Percentiles rank a stretch among this genome's conserved stretches.
phyloP scores from a whole-genome alignment of 2,113 vertebrate species.

The Leptocoma aspasia region DNA sequence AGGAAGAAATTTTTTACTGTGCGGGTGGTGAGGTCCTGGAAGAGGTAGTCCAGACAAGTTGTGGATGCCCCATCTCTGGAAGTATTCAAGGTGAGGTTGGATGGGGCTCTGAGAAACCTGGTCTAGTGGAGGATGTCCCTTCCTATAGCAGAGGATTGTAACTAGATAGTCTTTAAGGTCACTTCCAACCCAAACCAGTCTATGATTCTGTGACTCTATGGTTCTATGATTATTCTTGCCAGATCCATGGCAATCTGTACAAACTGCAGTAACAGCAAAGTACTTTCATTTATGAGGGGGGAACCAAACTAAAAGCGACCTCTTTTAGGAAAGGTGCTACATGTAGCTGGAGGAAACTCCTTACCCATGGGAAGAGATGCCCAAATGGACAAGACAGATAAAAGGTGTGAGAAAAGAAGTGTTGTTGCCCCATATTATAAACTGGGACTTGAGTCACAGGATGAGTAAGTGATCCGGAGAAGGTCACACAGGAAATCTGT shows the following conservation, averaged over 20 bases:
- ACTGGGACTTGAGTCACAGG: slow-evolving; percentile 27
- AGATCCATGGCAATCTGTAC: neutral
- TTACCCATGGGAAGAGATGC: neutral
- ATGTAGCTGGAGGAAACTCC: neutral
- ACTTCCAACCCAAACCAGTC: neutral
- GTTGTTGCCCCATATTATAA: neutral
- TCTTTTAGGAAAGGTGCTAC: neutral
- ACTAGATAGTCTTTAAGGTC: neutral
- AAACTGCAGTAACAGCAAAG: neutral
- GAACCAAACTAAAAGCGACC: neutral
- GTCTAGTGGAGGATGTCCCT: neutral
- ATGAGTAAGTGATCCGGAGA: slow-evolving; percentile 29
- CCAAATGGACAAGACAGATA: neutral
- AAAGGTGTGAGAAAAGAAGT: slow-evolving; percentile 30
- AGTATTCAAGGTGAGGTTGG: neutral
- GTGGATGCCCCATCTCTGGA: neutral
- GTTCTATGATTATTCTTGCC: neutral
- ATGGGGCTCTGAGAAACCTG: neutral
- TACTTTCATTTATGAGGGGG: neutral
- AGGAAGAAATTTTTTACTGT: neutral
- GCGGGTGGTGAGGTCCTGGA: neutral
- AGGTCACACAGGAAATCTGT: slow-evolving; percentile 60
- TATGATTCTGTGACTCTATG: neutral
- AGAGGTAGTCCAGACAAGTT: neutral
- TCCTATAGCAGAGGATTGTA: neutral